A percentile compares a stretch with the other conserved stretches of the same genome.
phyloP scores from a whole-genome alignment of 1,140 invertebrate genomes.

The Magallana gigas region DNA sequence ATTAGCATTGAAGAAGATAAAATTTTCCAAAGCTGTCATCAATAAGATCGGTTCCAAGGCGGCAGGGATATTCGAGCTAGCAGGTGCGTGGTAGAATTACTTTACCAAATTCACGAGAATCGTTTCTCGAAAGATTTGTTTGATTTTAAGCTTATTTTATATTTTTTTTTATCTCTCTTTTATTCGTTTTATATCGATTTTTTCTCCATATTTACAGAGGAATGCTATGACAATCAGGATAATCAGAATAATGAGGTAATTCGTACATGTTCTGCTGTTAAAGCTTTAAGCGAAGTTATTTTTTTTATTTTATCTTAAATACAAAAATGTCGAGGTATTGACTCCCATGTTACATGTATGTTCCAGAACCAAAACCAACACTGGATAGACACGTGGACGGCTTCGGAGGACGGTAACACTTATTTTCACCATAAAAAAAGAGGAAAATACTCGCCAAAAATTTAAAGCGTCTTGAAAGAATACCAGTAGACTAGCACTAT shows the following conservation, averaged over 20 bases:
- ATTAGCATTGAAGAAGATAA: background rate
- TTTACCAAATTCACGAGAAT: background rate
- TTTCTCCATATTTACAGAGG: background rate
- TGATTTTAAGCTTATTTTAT: background rate
- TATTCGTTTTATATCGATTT: background rate
- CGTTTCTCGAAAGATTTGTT: background rate
- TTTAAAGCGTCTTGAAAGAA: too few relatives aligned
- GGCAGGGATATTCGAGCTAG: background rate
- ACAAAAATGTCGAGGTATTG: too few relatives aligned
- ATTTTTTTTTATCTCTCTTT: background rate
- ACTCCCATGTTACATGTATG: background rate
- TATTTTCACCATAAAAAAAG: too few relatives aligned
- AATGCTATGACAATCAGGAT: background rate
- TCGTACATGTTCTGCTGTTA: too few relatives aligned
- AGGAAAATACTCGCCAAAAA: too few relatives aligned
- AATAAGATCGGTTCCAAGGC: background rate
- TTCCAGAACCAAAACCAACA: slow-evolving; percentile 5
- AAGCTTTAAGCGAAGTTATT: too few relatives aligned
- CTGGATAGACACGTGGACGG: slow-evolving; percentile 8
- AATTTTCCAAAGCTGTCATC: background rate
- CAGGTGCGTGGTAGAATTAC: background rate
- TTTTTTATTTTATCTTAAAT: too few relatives aligned
- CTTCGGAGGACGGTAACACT: background rate
- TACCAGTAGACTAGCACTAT: background rate
- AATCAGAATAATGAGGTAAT: background rate